Conservation (phyloP, 2,797 vertebrate species). For the Cephalopachus bancanus region DNA sequence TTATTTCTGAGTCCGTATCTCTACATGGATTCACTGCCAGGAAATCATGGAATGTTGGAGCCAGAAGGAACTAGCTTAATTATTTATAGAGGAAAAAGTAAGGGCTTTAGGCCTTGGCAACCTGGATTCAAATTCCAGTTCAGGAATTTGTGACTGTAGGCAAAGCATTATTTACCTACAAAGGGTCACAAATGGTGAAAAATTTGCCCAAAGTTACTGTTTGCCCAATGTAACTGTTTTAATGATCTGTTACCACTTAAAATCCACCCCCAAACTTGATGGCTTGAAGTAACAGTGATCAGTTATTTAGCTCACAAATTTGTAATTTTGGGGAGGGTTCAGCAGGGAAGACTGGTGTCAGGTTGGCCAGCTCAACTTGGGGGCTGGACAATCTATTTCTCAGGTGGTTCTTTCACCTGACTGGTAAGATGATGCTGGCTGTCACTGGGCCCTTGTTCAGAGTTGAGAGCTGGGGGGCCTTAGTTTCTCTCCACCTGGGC, state of each 20-base stretch:
- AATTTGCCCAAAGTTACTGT: background rate
- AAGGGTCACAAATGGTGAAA: background rate
- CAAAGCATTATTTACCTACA: background rate
- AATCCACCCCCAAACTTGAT: background rate
- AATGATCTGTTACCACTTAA: background rate
- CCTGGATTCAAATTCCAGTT: background rate
- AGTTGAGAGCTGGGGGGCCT: background rate
- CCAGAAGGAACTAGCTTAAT: slow-evolving; percentile 26
- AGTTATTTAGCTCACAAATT: background rate
- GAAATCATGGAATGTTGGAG: background rate
- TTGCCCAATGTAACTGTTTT: background rate
- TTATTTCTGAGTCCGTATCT: background rate
- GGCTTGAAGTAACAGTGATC: background rate
- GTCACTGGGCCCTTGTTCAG: background rate
- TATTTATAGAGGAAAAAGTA: background rate
- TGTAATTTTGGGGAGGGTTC: background rate
- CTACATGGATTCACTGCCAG: background rate
- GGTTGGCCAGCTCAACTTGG: background rate
- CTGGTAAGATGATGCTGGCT: background rate
- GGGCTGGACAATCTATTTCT: background rate
- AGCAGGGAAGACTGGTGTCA: background rate
- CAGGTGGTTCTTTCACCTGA: background rate
- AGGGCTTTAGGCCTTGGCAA: background rate
- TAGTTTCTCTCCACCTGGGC: background rate
- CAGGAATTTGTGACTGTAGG: slow-evolving; percentile 2